These are phyloP conservation scores for Arenaria interpres DNA, from an alignment of 2,113 vertebrate genomes.

Conservation along the genomic window DNA sequence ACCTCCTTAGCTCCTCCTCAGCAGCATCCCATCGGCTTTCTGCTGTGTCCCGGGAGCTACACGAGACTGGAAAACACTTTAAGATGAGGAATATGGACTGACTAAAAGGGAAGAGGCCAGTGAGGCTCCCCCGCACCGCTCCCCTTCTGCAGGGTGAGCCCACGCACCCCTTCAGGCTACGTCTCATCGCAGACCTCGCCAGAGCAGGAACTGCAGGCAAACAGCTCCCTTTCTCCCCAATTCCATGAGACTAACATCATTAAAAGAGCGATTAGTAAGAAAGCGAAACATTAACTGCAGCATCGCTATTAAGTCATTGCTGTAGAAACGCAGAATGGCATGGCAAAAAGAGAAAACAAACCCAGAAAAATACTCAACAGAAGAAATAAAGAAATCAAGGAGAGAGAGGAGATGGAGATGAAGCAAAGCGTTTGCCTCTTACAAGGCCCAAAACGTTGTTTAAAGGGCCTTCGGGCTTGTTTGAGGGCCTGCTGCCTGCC, in stretches of 20 bases:
- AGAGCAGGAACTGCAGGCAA: background rate
- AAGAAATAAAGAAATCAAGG: background rate
- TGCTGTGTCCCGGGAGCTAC: background rate
- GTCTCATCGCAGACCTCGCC: background rate
- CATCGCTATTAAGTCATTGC: background rate
- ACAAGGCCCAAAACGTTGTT: slow-evolving; percentile 81
- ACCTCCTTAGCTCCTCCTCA: background rate
- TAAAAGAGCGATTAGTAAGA: background rate
- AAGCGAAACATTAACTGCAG: background rate
- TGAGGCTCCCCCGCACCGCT: background rate
- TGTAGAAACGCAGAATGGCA: background rate
- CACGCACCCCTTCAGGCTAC: background rate
- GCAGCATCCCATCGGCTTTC: background rate
- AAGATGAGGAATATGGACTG: background rate
- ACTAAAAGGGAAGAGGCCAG: fast-evolving
- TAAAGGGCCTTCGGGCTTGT: slow-evolving; percentile 75
- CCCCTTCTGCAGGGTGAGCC: background rate
- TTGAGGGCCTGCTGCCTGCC: slow-evolving; percentile 82
- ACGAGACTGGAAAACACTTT: background rate
- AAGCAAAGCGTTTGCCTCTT: slow-evolving; percentile 88
- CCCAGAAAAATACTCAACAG: background rate
- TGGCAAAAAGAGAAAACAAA: background rate
- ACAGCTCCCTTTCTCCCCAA: fast-evolving
- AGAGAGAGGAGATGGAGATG: slow-evolving; percentile 65
- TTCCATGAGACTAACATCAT: fast-evolving